phyloP scores from a whole-genome alignment of 1,140 invertebrate species.

The Drosophila carrolli region DNA sequence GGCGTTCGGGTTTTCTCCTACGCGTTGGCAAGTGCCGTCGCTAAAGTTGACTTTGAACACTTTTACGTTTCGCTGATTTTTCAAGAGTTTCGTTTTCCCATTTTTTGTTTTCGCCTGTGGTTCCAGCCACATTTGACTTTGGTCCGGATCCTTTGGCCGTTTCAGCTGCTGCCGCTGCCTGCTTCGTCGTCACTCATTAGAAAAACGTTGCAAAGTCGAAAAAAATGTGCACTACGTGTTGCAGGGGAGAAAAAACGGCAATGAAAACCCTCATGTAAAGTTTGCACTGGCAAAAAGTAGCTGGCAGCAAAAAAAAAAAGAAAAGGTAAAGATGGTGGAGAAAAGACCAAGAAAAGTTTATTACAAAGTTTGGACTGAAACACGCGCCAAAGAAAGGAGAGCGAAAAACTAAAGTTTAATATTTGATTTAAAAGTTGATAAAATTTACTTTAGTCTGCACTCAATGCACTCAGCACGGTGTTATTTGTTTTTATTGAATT shows the following conservation, averaged over 20 bases:
- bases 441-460: constrained; percentile 80
- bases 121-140: constrained; percentile 70
- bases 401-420: constrained; percentile 77
- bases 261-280: constrained; percentile 58
- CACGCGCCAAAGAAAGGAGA: constrained; percentile 58
- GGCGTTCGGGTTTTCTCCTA: constrained; percentile 14
- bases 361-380: constrained; percentile 75
- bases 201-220: constrained; percentile 74
- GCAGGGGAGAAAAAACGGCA: constrained; percentile 30
- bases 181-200: constrained; percentile 77
- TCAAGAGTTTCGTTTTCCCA: constrained; percentile 67
- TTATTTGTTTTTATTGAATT: constrained; percentile 82
- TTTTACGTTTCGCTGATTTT: constrained; percentile 83
- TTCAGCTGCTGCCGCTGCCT: constrained; percentile 27
- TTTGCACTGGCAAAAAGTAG: constrained; percentile 55
- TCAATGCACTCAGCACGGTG: constrained; percentile 56
- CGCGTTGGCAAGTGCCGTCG: constrained; percentile 53
- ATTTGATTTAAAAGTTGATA: constrained; percentile 83
- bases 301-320: constrained; percentile 13
- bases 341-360: constrained; percentile 69
- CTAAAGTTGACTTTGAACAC: constrained; percentile 83
- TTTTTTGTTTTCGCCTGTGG: constrained; percentile 23
- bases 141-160: constrained; percentile 18
- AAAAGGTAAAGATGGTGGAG: constrained; percentile 20
- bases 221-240: constrained; percentile 78